Conservation (phyloP, 2,113 vertebrate genomes). For the Microcebus lehilahytsara region DNA sequence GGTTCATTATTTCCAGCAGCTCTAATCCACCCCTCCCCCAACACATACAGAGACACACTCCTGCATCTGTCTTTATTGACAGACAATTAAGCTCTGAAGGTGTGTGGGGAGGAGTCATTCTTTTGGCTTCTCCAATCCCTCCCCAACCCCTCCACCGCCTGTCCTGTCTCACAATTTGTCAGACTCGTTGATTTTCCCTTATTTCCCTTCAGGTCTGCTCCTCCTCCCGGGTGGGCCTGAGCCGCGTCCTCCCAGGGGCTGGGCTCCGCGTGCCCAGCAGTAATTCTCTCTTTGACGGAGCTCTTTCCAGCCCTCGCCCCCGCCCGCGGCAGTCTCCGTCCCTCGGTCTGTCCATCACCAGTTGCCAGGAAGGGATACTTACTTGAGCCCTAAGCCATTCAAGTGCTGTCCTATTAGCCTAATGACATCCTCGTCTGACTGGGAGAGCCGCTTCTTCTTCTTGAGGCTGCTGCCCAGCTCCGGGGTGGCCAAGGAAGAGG, state of each 20-base stretch:
- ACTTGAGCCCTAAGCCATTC: slow-evolving; percentile 96
- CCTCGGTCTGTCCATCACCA: background rate
- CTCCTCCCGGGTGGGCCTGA: background rate
- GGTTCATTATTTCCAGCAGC: slow-evolving; percentile 72
- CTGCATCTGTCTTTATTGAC: slow-evolving; percentile 44
- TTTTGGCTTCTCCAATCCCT: background rate
- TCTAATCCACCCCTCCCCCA: slow-evolving; percentile 55
- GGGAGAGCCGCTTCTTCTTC: slow-evolving; percentile 95
- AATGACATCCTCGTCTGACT: slow-evolving; percentile 96
- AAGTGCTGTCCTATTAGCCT: slow-evolving; percentile 96
- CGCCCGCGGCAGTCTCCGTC: background rate
- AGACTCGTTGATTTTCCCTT: background rate
- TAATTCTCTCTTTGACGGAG: background rate
- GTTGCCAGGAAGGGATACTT: slow-evolving; percentile 81
- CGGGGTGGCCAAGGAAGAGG: slow-evolving; percentile 74
- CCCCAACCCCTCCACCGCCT: background rate
- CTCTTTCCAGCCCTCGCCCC: background rate
- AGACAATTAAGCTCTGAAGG: slow-evolving; percentile 30
- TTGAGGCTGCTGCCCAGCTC: slow-evolving; percentile 87
- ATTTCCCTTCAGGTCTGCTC: background rate
- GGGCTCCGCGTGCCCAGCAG: background rate
- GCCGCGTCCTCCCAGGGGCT: background rate
- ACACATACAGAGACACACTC: background rate
- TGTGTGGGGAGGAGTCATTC: background rate
- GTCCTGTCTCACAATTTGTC: background rate